Evolutionary conservation across 2,113 vertebrate species (phyloP).

Genomic region (Axis porcinus): DNA sequence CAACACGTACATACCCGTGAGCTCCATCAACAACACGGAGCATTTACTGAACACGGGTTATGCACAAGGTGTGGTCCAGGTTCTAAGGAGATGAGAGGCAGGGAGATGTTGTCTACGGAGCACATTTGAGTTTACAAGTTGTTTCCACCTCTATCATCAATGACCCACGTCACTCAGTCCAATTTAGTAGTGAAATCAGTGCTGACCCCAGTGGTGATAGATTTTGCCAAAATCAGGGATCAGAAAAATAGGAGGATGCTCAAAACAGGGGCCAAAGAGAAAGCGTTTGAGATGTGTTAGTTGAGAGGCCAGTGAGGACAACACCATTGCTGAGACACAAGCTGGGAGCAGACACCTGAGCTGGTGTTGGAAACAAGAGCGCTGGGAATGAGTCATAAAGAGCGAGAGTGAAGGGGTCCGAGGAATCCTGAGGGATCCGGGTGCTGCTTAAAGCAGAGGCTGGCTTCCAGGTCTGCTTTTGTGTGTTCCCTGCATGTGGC

Average conservation of each 20-base stretch:
- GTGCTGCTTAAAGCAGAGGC: background rate
- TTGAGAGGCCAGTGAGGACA: background rate
- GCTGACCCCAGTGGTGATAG: background rate
- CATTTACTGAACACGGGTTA: background rate
- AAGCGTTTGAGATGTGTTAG: accelerated
- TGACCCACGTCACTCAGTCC: accelerated
- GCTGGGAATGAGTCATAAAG: background rate
- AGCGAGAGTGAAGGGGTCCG: background rate
- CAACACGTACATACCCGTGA: background rate
- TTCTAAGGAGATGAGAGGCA: background rate
- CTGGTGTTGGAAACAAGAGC: background rate
- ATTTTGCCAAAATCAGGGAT: background rate
- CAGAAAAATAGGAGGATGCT: background rate
- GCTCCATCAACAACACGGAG: background rate
- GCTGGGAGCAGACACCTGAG: accelerated
- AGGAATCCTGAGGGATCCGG: background rate
- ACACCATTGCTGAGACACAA: too few species aligned
- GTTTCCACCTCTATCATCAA: background rate
- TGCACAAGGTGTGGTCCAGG: background rate
- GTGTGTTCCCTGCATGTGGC: background rate
- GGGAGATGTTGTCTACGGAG: background rate
- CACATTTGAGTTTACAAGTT: background rate
- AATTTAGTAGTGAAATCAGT: background rate
- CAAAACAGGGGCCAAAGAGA: background rate
- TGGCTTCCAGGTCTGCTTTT: background rate